A percentile compares a stretch with the other conserved stretches of the same genome.
Conservation (phyloP, 2,888 invertebrate species). For the Dugesia japonica region DNA sequence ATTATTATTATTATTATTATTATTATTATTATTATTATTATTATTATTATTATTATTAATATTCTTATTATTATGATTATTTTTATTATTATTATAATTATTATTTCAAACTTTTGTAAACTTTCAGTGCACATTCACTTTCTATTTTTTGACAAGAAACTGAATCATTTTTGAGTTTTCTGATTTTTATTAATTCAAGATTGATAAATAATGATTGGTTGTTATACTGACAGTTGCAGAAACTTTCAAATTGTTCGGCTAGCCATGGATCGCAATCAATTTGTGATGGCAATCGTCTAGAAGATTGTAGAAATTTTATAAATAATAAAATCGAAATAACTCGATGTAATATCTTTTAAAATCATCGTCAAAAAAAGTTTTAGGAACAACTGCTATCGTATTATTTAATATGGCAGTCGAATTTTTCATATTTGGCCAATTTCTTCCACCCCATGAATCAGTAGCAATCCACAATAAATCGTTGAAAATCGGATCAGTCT, state of each 20-base stretch:
- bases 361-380: background rate
- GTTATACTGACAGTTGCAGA: background rate
- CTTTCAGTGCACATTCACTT: background rate
- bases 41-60: too few species aligned
- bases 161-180: background rate
- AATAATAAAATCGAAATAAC: too few species aligned
- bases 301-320: too few species aligned
- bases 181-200: background rate
- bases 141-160: background rate
- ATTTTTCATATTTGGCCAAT: background rate
- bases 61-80: too few species aligned
- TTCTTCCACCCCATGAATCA: background rate
- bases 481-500: background rate
- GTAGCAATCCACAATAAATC: background rate
- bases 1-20: too few species aligned
- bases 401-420: background rate
- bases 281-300: background rate
- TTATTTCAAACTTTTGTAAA: background rate
- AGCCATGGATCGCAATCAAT: background rate
- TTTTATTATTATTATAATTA: too few species aligned
- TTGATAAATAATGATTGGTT: background rate
- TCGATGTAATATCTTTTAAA: background rate
- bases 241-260: background rate
- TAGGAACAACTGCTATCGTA: background rate
- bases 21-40: too few species aligned